Base-by-base conservation (phyloP, 2,888 invertebrate species). In the Orthonevra nobilis region DNA sequence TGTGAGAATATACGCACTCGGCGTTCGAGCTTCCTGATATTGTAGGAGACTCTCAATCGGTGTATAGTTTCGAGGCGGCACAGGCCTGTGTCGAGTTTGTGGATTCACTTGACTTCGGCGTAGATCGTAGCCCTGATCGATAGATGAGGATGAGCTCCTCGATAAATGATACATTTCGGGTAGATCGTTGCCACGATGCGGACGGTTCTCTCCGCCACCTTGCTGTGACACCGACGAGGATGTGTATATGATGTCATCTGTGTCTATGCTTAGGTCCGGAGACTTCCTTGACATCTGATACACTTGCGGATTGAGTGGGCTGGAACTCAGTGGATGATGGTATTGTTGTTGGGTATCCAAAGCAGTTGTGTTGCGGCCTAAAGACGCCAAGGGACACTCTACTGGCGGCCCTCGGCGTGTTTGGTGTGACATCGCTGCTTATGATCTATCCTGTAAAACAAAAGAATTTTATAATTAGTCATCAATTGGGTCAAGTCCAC, bases 341-440 rank as follows among this genome's bases (percentile, higher is more conserved):
- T 88, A 88, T 48, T 87, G 85, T 40, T 88, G 86, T 68, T 87
- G 86, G 17, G 86, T 85, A 79, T 88, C 87, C 68, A 87, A 83
- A 32, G 85, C 87, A 74, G 84, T 86, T 77, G 85, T 85, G 73
- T 90, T 89, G 73, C 91, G 89, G 34, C 91, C 91, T 82, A 92
- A 86, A 81, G 91, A 91, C 73, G 92, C 92, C 84, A 92, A 87
- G 63, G 92, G 92, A 86, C 92, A 92, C 83, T 91, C 90, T 84
- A 90, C 90, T 81, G 89, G 89, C 83, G 90, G 88, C 75, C 87
- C 86, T 72, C 89, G 88, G 79, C 89, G 87, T 66, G 83, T 83
- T 84, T 88, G 87, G 84, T 89, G 89, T 60, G 89, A 87, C 89
- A 89, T 89, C 36, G 81, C 85, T 75, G 63, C 79, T 72, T 64